Conservation (phyloP, 2,888 invertebrate species). For the Thysanoteuthis rhombus region DNA sequence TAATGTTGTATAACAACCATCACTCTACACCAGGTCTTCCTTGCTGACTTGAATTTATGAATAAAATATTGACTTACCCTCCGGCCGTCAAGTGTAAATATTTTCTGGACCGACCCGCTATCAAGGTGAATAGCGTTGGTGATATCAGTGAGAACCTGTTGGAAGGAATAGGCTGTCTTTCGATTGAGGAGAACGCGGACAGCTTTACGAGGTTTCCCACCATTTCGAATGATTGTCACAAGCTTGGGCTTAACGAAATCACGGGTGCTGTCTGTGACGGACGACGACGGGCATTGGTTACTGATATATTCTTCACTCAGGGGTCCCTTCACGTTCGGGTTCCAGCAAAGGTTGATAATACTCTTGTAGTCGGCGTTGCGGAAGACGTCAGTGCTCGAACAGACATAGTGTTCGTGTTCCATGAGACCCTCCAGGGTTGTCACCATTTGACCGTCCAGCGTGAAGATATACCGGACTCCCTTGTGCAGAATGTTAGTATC, state of each 20-base stretch:
- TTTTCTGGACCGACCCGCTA: conserved; percentile 92
- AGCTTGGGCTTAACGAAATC: conserved; percentile 87
- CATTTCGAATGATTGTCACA: conserved; percentile 92
- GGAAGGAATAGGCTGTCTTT: conserved; percentile 91
- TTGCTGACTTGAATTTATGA: not conserved
- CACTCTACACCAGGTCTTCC: too few relatives aligned
- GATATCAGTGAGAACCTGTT: conserved; percentile 83
- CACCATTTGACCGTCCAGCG: conserved; percentile 85
- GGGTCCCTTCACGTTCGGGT: conserved; percentile 42
- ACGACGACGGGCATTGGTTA: conserved; percentile 21
- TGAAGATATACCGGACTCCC: conserved; percentile 91
- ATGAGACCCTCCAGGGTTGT: conserved; percentile 68
- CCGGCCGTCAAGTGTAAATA: conserved; percentile 86
- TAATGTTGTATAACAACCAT: too few relatives aligned
- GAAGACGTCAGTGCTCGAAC: conserved; percentile 90
- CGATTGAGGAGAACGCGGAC: conserved; percentile 90
- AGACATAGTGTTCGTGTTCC: conserved; percentile 93
- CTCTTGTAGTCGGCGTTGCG: conserved; percentile 86
- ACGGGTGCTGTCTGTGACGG: conserved; percentile 50
- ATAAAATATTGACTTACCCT: conserved; percentile 73
- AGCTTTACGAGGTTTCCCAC: conserved; percentile 91
- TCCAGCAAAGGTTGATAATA: conserved; percentile 66
- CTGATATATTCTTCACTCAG: conserved; percentile 35
- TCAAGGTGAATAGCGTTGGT: conserved; percentile 93
- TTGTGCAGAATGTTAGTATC: conserved; percentile 91